phyloP scores from a whole-genome alignment of 1,140 invertebrate genomes.

The Drosophila simulans region DNA sequence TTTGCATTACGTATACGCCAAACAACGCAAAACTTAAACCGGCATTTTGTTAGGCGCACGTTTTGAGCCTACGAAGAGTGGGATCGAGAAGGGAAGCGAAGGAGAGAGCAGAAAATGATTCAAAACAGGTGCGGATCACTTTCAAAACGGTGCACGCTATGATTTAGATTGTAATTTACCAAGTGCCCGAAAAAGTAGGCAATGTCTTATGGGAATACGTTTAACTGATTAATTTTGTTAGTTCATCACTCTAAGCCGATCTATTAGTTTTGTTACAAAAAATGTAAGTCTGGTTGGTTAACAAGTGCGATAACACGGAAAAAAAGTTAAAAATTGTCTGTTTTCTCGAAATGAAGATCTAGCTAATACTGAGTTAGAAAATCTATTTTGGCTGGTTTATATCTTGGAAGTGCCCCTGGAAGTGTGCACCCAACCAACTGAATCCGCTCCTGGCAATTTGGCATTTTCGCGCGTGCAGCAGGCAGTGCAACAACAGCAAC shows the following conservation, averaged over 20 bases:
- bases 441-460: conserved; percentile 46
- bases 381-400: no score
- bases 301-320: no score
- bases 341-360: no score
- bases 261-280: no score
- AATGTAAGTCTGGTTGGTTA: no score
- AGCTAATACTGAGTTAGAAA: no score
- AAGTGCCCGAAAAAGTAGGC: no score
- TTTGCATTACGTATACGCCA: conserved; percentile 71
- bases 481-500: conserved; percentile 22
- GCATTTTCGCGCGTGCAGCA: conserved; percentile 43
- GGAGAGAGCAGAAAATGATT: no score
- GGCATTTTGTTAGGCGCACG: conserved; percentile 69
- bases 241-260: no score
- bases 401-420: neutral
- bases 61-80: conserved; percentile 46
- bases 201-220: neutral
- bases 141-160: neutral
- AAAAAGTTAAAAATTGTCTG: no score
- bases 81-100: neutral
- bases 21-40: conserved; percentile 66
- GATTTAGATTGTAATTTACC: no score
- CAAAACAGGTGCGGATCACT: conserved; percentile 3
- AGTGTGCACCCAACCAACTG: neutral
- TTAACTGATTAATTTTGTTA: neutral